Evolutionary conservation across 2,797 vertebrate genomes (phyloP).

Genomic region (Gallinago nigripennis): DNA sequence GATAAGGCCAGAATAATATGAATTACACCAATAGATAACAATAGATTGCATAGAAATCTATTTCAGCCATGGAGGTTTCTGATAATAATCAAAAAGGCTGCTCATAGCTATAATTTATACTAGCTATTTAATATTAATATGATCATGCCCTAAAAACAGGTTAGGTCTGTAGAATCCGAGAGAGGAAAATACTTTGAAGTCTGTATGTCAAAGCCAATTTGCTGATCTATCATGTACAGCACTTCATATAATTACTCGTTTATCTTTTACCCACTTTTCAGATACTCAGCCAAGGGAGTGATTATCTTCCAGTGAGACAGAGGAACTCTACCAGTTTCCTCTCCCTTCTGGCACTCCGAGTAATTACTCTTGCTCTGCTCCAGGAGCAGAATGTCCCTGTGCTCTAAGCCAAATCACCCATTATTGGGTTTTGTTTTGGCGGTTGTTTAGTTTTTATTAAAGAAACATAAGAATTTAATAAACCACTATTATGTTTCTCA

Average conservation of each 20-base stretch:
- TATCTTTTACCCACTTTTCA: constrained; percentile 59
- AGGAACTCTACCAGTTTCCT: constrained; percentile 74
- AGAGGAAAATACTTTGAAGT: constrained; percentile 22
- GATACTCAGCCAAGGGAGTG: constrained; percentile 74
- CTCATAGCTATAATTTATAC: not conserved
- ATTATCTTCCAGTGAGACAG: constrained; percentile 83
- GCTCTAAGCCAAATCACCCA: constrained; percentile 70
- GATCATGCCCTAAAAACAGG: not conserved
- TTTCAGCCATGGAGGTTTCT: not conserved
- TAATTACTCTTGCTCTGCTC: constrained; percentile 77
- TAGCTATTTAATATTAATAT: not conserved
- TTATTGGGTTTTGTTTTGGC: not conserved
- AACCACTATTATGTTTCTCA: constrained; percentile 54
- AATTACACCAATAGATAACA: not conserved
- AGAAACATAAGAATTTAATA: constrained; percentile 70
- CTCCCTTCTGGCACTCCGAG: constrained; percentile 83
- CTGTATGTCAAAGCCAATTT: not conserved
- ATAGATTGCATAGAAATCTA: not conserved
- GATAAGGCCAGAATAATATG: not conserved
- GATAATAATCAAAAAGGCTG: not conserved
- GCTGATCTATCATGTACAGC: not conserved
- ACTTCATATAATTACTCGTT: not conserved
- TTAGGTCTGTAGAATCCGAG: constrained; percentile 23
- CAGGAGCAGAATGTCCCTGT: constrained; percentile 81
- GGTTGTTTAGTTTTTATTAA: constrained; percentile 29